Conservation (phyloP, 2,113 vertebrate species). For the Cochlearius cochlearius region DNA sequence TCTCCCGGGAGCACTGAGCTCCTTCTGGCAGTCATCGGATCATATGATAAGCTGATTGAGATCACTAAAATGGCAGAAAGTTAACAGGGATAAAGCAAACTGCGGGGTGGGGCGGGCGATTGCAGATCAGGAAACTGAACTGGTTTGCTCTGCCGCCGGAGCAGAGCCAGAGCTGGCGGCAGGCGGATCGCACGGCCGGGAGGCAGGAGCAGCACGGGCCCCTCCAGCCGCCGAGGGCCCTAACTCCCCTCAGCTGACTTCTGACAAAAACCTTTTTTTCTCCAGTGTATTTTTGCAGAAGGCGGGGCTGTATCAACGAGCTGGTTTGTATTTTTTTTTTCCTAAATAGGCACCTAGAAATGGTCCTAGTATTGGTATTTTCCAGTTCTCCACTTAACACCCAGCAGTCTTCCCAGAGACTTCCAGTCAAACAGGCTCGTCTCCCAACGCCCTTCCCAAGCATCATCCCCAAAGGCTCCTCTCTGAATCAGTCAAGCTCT, state of each 20-base stretch:
- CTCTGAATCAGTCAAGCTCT: background rate
- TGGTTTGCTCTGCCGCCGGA: background rate
- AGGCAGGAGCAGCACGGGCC: background rate
- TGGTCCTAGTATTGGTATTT: background rate
- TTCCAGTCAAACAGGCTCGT: background rate
- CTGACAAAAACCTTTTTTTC: background rate
- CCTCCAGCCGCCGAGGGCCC: background rate
- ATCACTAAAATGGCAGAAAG: slow-evolving; percentile 52
- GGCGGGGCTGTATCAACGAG: background rate
- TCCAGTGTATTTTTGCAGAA: background rate
- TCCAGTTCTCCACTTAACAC: background rate
- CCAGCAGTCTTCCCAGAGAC: background rate
- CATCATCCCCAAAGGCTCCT: background rate
- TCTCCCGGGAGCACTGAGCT: slow-evolving; percentile 6
- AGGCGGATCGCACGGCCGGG: background rate
- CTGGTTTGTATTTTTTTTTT: background rate
- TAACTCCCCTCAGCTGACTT: background rate
- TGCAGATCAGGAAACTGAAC: slow-evolving; percentile 14
- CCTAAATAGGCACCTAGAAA: background rate
- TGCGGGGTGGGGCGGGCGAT: background rate
- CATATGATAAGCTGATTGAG: slow-evolving; percentile 47
- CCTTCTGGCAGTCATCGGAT: slow-evolving; percentile 28
- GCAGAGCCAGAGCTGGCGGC: background rate
- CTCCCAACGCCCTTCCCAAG: background rate
- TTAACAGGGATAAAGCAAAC: slow-evolving; percentile 17